Evolutionary conservation across 2,797 vertebrate species (phyloP), one percentile per base, ranked within the genome.

Genomic region (Thalassophryne amazonica): DNA sequence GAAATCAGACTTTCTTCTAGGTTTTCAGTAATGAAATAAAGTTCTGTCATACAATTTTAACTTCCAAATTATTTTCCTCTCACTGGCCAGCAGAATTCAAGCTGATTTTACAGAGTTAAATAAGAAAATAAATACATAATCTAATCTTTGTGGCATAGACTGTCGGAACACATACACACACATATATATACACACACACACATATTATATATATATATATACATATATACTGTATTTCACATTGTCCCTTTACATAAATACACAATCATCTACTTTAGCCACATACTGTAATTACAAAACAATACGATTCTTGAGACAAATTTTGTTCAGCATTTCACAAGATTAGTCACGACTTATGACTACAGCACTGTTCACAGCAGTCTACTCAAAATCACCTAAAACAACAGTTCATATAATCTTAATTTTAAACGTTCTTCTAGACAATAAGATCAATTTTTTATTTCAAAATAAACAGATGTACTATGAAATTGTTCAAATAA

Each of bases 31-130:
- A 24, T 56, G 69, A 63, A 46, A 28, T 29, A 52, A 62, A 63
- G 57, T 30, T 69, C 36, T 46, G 7, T 47, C 35, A 67, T 64
- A 57, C 39, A 8, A 48, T 50, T 70, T 64, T 45, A n/a, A 53
- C 17, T 60, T 65, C 45, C 37, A 48, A 81, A 79, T 76, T 66
- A 71, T 84, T 56, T 54, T 64, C 78, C 73, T 66, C 51, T 84
- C 73, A 85, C 87, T 89, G 86, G 69, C 87, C 88, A 88, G 86
- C 88, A 91, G 88, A 89, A 87, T 85, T 80, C 59, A 84, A 69
- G 67, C 59, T 85, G 62, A 86, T 86, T 66, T 71, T 21, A 81
- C 62, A 76, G 39, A 40, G 48, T 61, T 67, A 78, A 80, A 87
- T 89, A 85, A 75, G 81, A 90, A 91, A 90, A 89, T 87, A 89